Conservation (phyloP, 2,888 invertebrate genomes). For the Laothoe populi region DNA sequence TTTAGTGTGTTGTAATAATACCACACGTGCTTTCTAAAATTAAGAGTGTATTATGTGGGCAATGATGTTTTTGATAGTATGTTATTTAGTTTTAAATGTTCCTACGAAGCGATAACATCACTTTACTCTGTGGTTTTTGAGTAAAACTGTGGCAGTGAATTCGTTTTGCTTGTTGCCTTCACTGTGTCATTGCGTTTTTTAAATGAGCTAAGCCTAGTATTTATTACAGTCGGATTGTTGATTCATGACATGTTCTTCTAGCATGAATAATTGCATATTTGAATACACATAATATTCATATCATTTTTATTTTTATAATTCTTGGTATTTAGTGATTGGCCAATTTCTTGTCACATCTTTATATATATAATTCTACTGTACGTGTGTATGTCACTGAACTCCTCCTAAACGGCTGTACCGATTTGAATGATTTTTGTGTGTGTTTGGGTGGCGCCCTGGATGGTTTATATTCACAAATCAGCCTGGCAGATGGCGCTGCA, state of each 20-base stretch:
- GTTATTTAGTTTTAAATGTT: background rate
- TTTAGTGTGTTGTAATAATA: background rate
- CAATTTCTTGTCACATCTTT: too few species aligned
- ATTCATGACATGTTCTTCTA: too few species aligned
- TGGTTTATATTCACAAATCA: too few species aligned
- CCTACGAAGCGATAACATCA: background rate
- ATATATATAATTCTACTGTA: too few species aligned
- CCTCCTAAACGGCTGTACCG: too few species aligned
- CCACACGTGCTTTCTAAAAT: conserved; percentile 20
- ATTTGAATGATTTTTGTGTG: too few species aligned
- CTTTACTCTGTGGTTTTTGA: background rate
- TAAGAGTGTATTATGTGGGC: background rate
- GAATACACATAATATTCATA: background rate
- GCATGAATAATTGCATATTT: too few species aligned
- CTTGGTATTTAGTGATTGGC: too few species aligned
- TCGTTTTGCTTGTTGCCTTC: conserved; percentile 30
- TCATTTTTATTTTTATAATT: background rate
- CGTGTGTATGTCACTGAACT: too few species aligned
- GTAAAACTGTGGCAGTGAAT: conserved; percentile 8
- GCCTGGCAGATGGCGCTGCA: too few species aligned
- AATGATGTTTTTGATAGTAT: background rate
- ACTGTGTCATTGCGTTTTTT: conserved; percentile 37
- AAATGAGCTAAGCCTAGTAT: conserved; percentile 38
- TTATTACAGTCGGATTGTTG: too few species aligned
- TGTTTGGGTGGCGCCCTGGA: too few species aligned